Percentiles rank a stretch among this genome's conserved stretches.
These are phyloP conservation scores for Dryoscopus gambensis DNA, from an alignment of 2,113 vertebrate species.

Conservation along the genomic window DNA sequence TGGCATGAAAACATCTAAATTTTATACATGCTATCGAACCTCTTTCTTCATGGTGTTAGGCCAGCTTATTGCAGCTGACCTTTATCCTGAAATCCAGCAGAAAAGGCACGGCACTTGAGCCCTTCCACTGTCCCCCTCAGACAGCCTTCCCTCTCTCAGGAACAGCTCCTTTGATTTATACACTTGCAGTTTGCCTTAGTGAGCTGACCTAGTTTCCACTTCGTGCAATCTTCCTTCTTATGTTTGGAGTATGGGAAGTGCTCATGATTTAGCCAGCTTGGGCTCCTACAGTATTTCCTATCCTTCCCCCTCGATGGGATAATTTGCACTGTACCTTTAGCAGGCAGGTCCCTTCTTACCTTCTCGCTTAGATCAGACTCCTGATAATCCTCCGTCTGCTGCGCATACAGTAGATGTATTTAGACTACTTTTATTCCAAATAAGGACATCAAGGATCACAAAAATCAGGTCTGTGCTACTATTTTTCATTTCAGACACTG, in stretches of 20 bases:
- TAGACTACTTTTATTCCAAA: not conserved
- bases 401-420: not conserved
- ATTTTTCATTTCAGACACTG: not conserved
- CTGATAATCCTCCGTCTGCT: not conserved
- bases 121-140: not conserved
- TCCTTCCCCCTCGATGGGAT: not conserved
- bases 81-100: not conserved
- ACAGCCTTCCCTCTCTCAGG: not conserved
- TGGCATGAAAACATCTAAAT: not conserved
- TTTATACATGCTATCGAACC: not conserved
- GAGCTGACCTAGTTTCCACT: slow-evolving; percentile 22
- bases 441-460: not conserved
- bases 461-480: not conserved
- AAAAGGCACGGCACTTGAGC: not conserved
- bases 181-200: not conserved
- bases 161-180: not conserved
- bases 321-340: not conserved
- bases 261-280: not conserved
- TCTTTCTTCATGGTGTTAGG: not conserved
- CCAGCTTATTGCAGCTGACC: not conserved
- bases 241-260: not conserved
- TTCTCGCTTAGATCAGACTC: not conserved
- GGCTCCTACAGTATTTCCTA: not conserved
- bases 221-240: not conserved
- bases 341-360: not conserved